Evolutionary conservation across 2,888 invertebrate genomes (phyloP).

Genomic region (Bedellia somnulentella): DNA sequence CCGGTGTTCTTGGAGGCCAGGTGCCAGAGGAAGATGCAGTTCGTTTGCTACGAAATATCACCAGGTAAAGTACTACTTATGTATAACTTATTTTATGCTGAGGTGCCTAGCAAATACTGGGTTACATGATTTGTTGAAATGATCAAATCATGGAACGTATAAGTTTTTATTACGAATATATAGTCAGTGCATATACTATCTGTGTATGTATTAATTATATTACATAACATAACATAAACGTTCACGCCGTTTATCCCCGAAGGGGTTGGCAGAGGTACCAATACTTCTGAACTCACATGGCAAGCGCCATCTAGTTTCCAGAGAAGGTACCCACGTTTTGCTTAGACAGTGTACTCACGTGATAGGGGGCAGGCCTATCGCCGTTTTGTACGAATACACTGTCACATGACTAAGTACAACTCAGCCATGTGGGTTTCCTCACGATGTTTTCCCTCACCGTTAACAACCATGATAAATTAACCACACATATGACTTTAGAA

Average conservation of each 20-base stretch:
- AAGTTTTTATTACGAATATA: too few relatives aligned
- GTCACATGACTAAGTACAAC: background rate
- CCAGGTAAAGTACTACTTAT: too few relatives aligned
- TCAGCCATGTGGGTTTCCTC: background rate
- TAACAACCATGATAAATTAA: too few relatives aligned
- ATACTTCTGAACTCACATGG: too few relatives aligned
- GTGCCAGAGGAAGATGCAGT: slow-evolving; percentile 51
- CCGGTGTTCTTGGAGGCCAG: slow-evolving; percentile 48
- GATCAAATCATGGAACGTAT: too few relatives aligned
- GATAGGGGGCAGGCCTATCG: background rate
- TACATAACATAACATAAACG: too few relatives aligned
- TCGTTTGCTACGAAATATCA: slow-evolving; percentile 53
- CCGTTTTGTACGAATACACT: background rate
- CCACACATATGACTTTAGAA: too few relatives aligned
- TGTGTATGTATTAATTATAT: too few relatives aligned
- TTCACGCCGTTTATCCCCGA: background rate
- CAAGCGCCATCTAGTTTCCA: too few relatives aligned
- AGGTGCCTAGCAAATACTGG: too few relatives aligned
- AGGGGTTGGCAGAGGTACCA: background rate
- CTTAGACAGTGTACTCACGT: background rate
- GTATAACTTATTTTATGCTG: slow-evolving; percentile 14
- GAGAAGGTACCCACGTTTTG: background rate
- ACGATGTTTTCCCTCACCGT: background rate
- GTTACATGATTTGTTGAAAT: too few relatives aligned
- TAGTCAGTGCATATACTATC: too few relatives aligned